phyloP scores from a whole-genome alignment of 2,113 vertebrate species.

The Thamnophis sirtalis region DNA sequence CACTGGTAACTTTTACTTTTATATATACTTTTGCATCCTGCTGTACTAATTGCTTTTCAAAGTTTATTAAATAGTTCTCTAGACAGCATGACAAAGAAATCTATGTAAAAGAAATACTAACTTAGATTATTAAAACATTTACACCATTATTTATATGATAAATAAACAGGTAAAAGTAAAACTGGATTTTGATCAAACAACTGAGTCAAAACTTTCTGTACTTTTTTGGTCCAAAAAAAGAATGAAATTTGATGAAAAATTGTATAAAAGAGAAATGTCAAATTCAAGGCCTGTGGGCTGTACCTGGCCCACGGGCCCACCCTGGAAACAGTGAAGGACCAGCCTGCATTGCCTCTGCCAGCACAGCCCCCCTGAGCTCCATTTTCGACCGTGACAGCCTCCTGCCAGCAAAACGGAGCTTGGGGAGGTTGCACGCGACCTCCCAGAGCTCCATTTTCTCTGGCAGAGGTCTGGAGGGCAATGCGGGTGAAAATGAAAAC shows the following conservation, averaged over 20 bases:
- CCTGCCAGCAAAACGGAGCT: too few species aligned
- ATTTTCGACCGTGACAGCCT: too few species aligned
- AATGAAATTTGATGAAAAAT: background rate
- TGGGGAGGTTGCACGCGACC: too few species aligned
- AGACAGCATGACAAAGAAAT: background rate
- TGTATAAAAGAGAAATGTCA: background rate
- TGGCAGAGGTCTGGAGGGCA: too few species aligned
- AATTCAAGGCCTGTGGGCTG: too few species aligned
- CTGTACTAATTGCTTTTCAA: background rate
- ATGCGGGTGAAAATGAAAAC: too few species aligned
- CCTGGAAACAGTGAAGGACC: too few species aligned
- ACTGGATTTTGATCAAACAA: background rate
- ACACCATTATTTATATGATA: background rate
- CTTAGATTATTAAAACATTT: background rate
- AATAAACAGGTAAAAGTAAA: background rate
- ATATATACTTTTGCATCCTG: background rate
- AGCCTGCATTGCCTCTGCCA: too few species aligned
- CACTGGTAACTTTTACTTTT: background rate
- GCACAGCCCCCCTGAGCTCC: too few species aligned
- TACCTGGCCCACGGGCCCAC: too few species aligned
- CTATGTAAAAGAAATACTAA: background rate
- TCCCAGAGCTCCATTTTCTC: too few species aligned
- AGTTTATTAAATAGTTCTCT: background rate
- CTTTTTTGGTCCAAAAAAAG: background rate
- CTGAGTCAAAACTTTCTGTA: background rate